These are phyloP conservation scores for Cryptocephalus primarius DNA, from an alignment of 2,888 invertebrate species.

Conservation along the genomic window DNA sequence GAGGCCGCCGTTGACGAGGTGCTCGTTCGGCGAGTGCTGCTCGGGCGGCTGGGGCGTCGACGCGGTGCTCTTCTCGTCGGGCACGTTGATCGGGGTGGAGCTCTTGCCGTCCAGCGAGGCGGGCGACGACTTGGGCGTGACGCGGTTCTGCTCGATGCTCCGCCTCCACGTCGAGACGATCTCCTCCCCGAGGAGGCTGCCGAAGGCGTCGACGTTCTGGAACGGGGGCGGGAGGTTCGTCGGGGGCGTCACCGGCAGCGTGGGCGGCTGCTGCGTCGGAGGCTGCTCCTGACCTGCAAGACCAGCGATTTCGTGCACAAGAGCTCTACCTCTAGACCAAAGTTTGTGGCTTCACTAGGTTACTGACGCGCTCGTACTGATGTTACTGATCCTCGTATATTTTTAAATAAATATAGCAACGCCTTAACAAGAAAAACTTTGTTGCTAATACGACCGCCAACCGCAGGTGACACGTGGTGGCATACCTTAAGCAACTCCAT, in stretches of 20 bases:
- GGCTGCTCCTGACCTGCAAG: not conserved
- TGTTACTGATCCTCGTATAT: no score
- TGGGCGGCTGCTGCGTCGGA: constrained; percentile 14
- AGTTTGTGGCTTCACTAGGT: no score
- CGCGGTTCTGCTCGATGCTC: constrained; percentile 46
- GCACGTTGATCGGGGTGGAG: constrained; percentile 37
- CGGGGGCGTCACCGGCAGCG: constrained; percentile 30
- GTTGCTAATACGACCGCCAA: no score
- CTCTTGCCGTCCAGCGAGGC: constrained; percentile 24
- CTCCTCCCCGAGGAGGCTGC: constrained; percentile 69
- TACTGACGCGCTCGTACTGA: no score
- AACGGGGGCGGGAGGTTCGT: constrained; percentile 44
- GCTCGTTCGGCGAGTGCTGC: constrained; percentile 20
- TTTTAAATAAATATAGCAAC: no score
- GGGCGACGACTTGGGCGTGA: constrained; percentile 17
- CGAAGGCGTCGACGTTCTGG: constrained; percentile 60
- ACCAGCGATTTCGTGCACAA: not conserved
- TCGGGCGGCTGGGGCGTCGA: constrained; percentile 43
- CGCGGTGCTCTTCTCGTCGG: constrained; percentile 33
- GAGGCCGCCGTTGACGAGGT: constrained; percentile 37
- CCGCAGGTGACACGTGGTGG: no score
- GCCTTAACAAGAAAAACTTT: no score
- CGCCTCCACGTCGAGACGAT: constrained; percentile 71
- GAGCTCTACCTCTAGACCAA: no score
- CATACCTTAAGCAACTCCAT: no score